Percentiles rank a stretch among this genome's conserved stretches.
Conservation (phyloP, 2,888 invertebrate genomes). For the Apodemia hepburni region DNA sequence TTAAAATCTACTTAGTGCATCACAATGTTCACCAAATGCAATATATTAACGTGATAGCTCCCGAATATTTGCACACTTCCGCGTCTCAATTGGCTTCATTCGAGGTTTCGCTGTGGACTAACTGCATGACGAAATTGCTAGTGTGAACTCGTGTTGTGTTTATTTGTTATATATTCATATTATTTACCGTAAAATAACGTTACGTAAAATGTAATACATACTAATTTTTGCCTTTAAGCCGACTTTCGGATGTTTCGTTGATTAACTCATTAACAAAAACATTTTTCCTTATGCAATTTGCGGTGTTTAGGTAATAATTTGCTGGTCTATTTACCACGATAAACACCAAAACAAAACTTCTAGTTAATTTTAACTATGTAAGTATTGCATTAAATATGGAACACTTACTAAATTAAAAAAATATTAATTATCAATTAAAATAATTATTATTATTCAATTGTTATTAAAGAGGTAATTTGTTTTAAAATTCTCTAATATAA, state of each 20-base stretch:
- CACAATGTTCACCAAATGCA: conserved; percentile 18
- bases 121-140: conserved; percentile 83
- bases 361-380: background rate
- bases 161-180: conserved; percentile 13
- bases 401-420: no score
- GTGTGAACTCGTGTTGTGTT: conserved; percentile 30
- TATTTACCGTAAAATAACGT: conserved; percentile 7
- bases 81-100: conserved; percentile 54
- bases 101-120: conserved; percentile 78
- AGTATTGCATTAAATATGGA: background rate
- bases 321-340: background rate
- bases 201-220: background rate
- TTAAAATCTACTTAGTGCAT: conserved; percentile 23
- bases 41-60: conserved; percentile 39
- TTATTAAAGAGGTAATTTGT: no score
- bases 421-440: no score
- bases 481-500: no score
- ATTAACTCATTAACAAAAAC: background rate
- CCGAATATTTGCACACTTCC: conserved; percentile 60
- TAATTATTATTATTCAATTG: no score
- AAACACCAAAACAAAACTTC: background rate
- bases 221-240: background rate
- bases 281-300: background rate
- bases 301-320: background rate
- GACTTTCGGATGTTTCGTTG: conserved; percentile 1